phyloP scores from a whole-genome alignment of 2,888 invertebrate genomes.

The Pseudolycoriella hygida region DNA sequence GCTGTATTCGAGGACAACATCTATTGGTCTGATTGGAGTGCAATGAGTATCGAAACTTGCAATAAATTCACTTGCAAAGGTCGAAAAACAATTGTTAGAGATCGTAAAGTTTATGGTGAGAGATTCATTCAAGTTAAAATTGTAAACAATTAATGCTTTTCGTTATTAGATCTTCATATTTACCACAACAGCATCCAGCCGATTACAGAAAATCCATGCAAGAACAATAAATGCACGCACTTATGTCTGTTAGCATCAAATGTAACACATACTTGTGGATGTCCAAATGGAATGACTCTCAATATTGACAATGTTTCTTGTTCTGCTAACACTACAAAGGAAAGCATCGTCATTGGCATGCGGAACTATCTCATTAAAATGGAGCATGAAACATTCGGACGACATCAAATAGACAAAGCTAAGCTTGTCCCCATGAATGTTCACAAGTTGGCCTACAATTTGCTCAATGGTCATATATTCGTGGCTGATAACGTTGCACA shows the following conservation, averaged over 20 bases:
- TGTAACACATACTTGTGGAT: slow-evolving; percentile 44
- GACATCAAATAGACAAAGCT: slow-evolving; percentile 35
- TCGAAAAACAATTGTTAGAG: slow-evolving; percentile 34
- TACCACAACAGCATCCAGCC: slow-evolving; percentile 51
- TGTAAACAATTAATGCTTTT: no score
- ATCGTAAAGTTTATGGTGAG: slow-evolving; percentile 26
- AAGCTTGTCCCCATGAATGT: slow-evolving; percentile 34
- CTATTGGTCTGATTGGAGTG: slow-evolving; percentile 82
- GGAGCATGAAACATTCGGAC: slow-evolving; percentile 47
- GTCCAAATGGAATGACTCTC: slow-evolving; percentile 53
- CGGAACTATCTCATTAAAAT: slow-evolving; percentile 38
- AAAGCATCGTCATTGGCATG: slow-evolving; percentile 32
- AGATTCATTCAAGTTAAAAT: no score
- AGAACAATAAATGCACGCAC: slow-evolving; percentile 45
- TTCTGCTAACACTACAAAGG: slow-evolving; percentile 16
- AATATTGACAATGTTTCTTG: slow-evolving; percentile 37
- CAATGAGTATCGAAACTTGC: slow-evolving; percentile 52
- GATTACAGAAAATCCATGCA: slow-evolving; percentile 42
- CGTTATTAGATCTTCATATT: slow-evolving; percentile 42
- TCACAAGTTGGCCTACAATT: slow-evolving; percentile 50
- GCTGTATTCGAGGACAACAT: slow-evolving; percentile 74
- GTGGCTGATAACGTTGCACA: slow-evolving; percentile 33
- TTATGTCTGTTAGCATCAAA: slow-evolving; percentile 53
- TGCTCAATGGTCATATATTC: slow-evolving; percentile 30
- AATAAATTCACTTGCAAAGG: slow-evolving; percentile 60